These are phyloP conservation scores for Drosophila pallidifrons DNA, from an alignment of 1,140 invertebrate genomes.

Conservation along the genomic window DNA sequence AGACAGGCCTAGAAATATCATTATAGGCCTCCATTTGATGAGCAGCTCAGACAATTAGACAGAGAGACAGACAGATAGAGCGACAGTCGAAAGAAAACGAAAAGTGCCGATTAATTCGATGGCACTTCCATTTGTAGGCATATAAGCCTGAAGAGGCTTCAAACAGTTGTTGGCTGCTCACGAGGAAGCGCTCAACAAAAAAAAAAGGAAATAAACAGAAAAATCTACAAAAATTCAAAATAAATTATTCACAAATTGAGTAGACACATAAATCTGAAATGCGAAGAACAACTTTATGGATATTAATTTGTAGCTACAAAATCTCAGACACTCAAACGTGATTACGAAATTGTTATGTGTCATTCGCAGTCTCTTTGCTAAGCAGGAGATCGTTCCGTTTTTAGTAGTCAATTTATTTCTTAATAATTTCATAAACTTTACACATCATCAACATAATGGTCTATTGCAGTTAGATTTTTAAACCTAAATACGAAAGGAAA, in stretches of 20 bases:
- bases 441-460: too few relatives aligned
- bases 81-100: slow-evolving; percentile 42
- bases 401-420: too few relatives aligned
- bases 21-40: slow-evolving; percentile 65
- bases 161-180: slow-evolving; percentile 33
- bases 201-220: slow-evolving; percentile 34
- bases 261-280: slow-evolving; percentile 44
- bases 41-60: slow-evolving; percentile 25
- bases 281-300: slow-evolving; percentile 17
- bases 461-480: not conserved
- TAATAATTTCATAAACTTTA: too few relatives aligned
- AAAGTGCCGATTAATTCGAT: slow-evolving; percentile 80
- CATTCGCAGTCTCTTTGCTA: not conserved
- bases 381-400: too few relatives aligned
- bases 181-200: slow-evolving; percentile 26
- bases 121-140: slow-evolving; percentile 80
- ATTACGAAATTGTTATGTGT: slow-evolving; percentile 5
- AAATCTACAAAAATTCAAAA: slow-evolving; percentile 47
- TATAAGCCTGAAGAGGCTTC: slow-evolving; percentile 64
- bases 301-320: slow-evolving; percentile 7
- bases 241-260: slow-evolving; percentile 68
- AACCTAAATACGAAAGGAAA: not conserved
- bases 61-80: slow-evolving; percentile 27
- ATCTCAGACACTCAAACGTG: not conserved
- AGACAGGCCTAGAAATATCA: slow-evolving; percentile 51